Percentiles rank a stretch among this genome's conserved stretches.
phyloP scores from a whole-genome alignment of 2,113 vertebrate species.

The Salvelinus namaycush region DNA sequence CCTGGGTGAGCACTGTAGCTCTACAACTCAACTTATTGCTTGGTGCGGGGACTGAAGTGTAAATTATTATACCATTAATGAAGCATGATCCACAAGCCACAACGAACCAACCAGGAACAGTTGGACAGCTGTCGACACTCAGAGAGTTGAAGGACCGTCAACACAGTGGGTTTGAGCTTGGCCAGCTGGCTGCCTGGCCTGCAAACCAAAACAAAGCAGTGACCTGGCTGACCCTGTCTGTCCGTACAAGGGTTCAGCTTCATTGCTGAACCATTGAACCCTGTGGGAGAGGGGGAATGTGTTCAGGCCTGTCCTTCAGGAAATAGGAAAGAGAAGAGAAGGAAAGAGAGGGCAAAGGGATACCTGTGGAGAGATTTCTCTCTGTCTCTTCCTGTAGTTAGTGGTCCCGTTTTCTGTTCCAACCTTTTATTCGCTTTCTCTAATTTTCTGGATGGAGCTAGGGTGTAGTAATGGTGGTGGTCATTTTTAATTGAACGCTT shows the following conservation, averaged over 20 bases:
- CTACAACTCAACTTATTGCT: too few relatives aligned
- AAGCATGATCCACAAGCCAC: too few relatives aligned
- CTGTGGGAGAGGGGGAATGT: background rate
- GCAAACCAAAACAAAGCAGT: constrained; percentile 30
- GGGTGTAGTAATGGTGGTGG: too few relatives aligned
- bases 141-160: background rate
- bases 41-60: too few relatives aligned
- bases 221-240: background rate
- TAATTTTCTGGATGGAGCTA: background rate
- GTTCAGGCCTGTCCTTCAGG: background rate
- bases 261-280: background rate
- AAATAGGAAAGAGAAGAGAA: background rate
- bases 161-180: background rate
- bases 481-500: background rate
- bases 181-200: constrained; percentile 9
- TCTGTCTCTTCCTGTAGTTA: background rate
- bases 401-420: background rate
- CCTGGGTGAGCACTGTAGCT: too few relatives aligned
- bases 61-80: too few relatives aligned
- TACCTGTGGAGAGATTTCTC: background rate
- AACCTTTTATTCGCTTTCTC: background rate
- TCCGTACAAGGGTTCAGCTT: background rate
- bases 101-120: background rate
- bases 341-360: background rate
- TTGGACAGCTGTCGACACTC: background rate